A percentile compares a stretch with the other conserved stretches of the same genome.
Conservation (phyloP, 2,113 vertebrate species). For the Fregetta grallaria region DNA sequence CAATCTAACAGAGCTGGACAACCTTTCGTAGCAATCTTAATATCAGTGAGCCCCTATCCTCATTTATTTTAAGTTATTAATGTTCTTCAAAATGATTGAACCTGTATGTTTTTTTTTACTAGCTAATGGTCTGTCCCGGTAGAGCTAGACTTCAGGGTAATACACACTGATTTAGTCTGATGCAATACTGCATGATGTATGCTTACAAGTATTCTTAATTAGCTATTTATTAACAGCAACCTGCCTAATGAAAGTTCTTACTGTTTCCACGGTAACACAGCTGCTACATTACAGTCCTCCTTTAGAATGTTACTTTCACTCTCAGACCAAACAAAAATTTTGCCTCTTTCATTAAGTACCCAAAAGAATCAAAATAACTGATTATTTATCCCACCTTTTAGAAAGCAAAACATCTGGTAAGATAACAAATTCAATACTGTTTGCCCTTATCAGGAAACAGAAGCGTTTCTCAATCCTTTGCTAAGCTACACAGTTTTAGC, state of each 20-base stretch:
- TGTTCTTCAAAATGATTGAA: not conserved
- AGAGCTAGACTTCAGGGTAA: not conserved
- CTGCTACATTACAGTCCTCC: not conserved
- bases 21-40: not conserved
- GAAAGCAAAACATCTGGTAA: not conserved
- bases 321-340: not conserved
- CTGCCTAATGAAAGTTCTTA: not conserved
- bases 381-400: not conserved
- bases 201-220: not conserved
- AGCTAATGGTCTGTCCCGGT: not conserved
- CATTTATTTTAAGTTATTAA: not conserved
- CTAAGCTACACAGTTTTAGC: not conserved
- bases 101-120: not conserved
- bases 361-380: not conserved
- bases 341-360: not conserved
- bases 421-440: not conserved
- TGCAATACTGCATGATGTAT: not conserved
- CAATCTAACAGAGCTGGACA: not conserved
- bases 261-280: constrained; percentile 20
- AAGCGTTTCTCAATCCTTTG: not conserved
- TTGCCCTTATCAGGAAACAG: not conserved
- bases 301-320: not conserved
- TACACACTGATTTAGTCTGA: not conserved
- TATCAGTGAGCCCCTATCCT: not conserved
- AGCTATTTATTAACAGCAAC: constrained; percentile 15